A percentile compares a stretch with the other conserved stretches of the same genome.
phyloP scores from a whole-genome alignment of 1,140 invertebrate genomes.

The Lucilia sericata region DNA sequence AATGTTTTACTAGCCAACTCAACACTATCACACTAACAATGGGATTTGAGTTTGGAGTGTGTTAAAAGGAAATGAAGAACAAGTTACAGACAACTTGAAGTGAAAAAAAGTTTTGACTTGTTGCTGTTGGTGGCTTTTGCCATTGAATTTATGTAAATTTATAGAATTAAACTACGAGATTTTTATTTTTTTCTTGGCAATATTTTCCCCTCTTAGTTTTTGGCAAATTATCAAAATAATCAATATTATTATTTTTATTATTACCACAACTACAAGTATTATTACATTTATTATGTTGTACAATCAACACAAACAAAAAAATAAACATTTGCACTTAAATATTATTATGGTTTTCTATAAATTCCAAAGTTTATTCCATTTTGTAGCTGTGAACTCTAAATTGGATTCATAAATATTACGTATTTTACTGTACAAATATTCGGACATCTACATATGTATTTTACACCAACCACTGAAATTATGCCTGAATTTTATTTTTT shows the following conservation, averaged over 20 bases:
- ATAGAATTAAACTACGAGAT: neutral
- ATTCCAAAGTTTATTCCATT: too few species aligned
- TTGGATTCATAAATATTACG: too few species aligned
- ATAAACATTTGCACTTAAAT: neutral
- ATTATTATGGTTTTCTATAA: too few species aligned
- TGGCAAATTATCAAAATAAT: constrained; percentile 23
- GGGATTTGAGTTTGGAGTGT: neutral
- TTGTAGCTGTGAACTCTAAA: too few species aligned
- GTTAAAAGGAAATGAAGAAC: neutral
- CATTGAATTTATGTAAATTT: constrained; percentile 4
- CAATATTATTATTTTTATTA: neutral
- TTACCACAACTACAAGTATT: neutral
- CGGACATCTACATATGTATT: too few species aligned
- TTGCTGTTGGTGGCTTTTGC: neutral
- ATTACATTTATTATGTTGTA: constrained; percentile 9
- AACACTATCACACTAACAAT: neutral
- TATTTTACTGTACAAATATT: too few species aligned
- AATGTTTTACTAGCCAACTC: neutral
- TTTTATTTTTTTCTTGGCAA: too few species aligned
- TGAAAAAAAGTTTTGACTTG: neutral
- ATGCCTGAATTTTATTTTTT: too few species aligned
- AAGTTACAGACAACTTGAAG: neutral
- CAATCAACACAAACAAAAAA: neutral
- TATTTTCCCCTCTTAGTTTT: neutral
- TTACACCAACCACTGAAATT: too few species aligned